phyloP scores from a whole-genome alignment of 2,797 vertebrate genomes.

The Sebastes aleutianus region DNA sequence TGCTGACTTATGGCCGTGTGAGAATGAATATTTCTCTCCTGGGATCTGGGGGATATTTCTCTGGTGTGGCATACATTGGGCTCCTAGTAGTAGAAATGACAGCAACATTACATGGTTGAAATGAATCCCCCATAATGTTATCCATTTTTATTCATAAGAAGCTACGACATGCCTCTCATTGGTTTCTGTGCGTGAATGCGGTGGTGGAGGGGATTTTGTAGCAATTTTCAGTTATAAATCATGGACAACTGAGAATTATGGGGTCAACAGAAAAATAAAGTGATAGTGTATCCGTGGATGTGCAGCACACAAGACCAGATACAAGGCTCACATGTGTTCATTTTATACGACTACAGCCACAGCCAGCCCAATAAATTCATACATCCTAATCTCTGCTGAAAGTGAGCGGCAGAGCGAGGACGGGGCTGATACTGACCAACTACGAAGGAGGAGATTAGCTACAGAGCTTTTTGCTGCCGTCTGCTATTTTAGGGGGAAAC shows the following conservation, averaged over 20 bases:
- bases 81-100: slow-evolving; percentile 61
- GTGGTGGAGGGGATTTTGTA: slow-evolving; percentile 35
- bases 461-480: slow-evolving; percentile 55
- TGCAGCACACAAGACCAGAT: slow-evolving; percentile 30
- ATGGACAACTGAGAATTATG: slow-evolving; percentile 62
- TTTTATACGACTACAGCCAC: slow-evolving; percentile 36
- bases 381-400: slow-evolving; percentile 61
- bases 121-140: slow-evolving; percentile 69
- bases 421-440: slow-evolving; percentile 53
- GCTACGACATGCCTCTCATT: slow-evolving; percentile 54
- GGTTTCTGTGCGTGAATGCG: slow-evolving; percentile 47
- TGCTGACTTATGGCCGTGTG: slow-evolving; percentile 56
- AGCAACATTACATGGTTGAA: slow-evolving; percentile 73
- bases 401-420: slow-evolving; percentile 53
- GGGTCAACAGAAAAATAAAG: slow-evolving; percentile 62
- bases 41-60: slow-evolving; percentile 71
- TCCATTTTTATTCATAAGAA: slow-evolving; percentile 74
- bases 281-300: slow-evolving; percentile 27
- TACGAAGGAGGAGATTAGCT: slow-evolving; percentile 60
- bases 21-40: slow-evolving; percentile 70
- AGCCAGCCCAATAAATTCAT: slow-evolving; percentile 48
- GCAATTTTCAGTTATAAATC: slow-evolving; percentile 67
- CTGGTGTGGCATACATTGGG: slow-evolving; percentile 45
- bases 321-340: slow-evolving; percentile 35
- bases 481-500: slow-evolving; percentile 57